Base-by-base conservation (phyloP, 2,888 invertebrate genomes). In the Scelioninae gen. 1 region DNA sequence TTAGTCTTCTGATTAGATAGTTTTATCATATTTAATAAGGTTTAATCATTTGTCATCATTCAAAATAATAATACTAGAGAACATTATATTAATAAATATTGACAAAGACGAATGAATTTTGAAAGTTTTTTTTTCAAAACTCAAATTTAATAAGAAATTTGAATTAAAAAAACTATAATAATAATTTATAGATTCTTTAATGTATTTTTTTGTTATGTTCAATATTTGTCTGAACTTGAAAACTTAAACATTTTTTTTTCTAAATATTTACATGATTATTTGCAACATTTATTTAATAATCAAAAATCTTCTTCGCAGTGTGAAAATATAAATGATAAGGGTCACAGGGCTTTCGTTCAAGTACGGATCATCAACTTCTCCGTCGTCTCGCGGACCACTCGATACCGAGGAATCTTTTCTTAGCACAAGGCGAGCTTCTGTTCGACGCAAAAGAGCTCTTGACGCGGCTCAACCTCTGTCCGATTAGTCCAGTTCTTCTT, bases 361-460 rank as follows among this genome's bases (percentile, higher is more conserved):
- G 69, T 69, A 69, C 47, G 69, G 68, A 68, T 78, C 82, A 82
- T 77, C 78, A 69, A 72, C 68, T 82, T 56, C 15, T 55, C 58
- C 65, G 45, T 55, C 60, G 69, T 81, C 69, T 76, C 51, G 55
- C 53, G 82, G 56, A 23, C 74, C 82, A 78, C 82, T 82, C 82
- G 77, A 82, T 82, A 55, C 72, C 45, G 60, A 68, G 76, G 71
- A 78, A 79, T 82, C 80, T 78, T 69, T 49, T 75, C 45, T 60
- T n/a, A 78, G 74, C 49, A 85, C 84, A 83, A 83, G 53, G n/a
- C 77, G 53, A 72, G 78, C 83, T 84, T 83, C 84, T 84, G 84
- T 83, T 84, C 71, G 68, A 9, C 45, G 72, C 60, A 68, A 68
- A 72, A 71, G 62, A 83, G 68, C 82, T 78, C 82, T 84, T 79